Base-by-base conservation (phyloP, 2,797 vertebrate genomes). In the Parauchenoglanis punctatus region DNA sequence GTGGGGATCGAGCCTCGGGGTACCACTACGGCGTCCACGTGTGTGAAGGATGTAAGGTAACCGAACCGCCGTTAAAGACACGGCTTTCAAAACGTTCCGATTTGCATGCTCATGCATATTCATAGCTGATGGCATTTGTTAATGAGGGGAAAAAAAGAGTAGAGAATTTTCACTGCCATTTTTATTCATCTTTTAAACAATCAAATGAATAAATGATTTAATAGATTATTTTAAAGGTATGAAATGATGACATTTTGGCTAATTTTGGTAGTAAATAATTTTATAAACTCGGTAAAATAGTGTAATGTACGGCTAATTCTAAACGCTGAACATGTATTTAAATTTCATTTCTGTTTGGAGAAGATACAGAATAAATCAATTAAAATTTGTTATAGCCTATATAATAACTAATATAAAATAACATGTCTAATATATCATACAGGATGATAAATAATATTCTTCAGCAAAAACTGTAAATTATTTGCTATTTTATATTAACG, bases 1-100 rank as follows among this genome's bases (percentile, higher is more conserved):
- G 96, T 61, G 96, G 96, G 5, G 97, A 97, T 90, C 96, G 96
- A 80, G 96, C 97, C 13, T 97, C 97, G 0, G 97, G 96, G 0
- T 97, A 96, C 87, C 97, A 97, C 89, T 97, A 97, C 0, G 96
- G 97, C 0, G 97, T 97, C n/a, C 44, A 82, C 61, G 81, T 25
- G 0, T 82, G 59, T 67, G 81, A 82, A 65, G 81, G 81, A 10
- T 82, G 61, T 67, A 84, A 84, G 83, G 65, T 72, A 72, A 84
- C 5, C 0, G 13, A 13, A 56, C 3, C 35, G 3, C 13, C 2
- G 5, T 6, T 28, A 77, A 46, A 25, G 40, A 23, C 20, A 70
- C 17, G 20, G 7, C 17, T 65, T 0, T 6, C 23, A 23, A 20
- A 20, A 18, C 13, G 46, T 7, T 68, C 28, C 4, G 40, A 49